Evolutionary conservation across 1,140 invertebrate species (phyloP).

Genomic region (Magallana ariakensis): DNA sequence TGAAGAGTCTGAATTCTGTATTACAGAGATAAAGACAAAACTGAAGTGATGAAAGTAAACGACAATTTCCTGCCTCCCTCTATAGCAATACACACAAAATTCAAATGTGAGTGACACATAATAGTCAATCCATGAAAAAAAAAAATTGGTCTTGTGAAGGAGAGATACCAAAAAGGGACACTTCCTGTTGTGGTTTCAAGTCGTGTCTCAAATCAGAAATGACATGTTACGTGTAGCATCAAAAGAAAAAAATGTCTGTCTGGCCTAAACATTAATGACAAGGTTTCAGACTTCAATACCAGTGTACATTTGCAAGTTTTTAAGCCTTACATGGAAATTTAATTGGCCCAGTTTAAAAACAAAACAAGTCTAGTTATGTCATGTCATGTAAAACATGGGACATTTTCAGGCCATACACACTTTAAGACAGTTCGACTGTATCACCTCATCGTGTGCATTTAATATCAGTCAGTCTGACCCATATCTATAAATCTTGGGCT

Average conservation of each 20-base stretch:
- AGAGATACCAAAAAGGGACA: not conserved
- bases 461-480: slow-evolving; percentile 11
- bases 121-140: not conserved
- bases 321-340: slow-evolving; percentile 24
- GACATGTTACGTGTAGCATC: slow-evolving; percentile 24
- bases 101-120: not conserved
- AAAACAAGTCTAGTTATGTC: not conserved
- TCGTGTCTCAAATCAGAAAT: slow-evolving; percentile 27
- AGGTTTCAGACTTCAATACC: not conserved
- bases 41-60: slow-evolving; percentile 32
- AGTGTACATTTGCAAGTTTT: slow-evolving; percentile 11
- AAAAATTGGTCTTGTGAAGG: not conserved
- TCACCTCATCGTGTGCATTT: not conserved
- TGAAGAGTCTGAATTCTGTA: slow-evolving; percentile 15
- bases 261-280: slow-evolving; percentile 8
- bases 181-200: slow-evolving; percentile 21
- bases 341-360: slow-evolving; percentile 17
- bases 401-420: slow-evolving; percentile 1
- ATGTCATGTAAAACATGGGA: not conserved
- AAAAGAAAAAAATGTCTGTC: slow-evolving; percentile 29
- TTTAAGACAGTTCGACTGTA: not conserved
- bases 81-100: slow-evolving; percentile 27
- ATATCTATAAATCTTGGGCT: not conserved
- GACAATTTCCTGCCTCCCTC: slow-evolving; percentile 29
- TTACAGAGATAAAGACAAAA: not conserved